A percentile compares a stretch with the other conserved stretches of the same genome.
phyloP scores from a whole-genome alignment of 1,140 invertebrate species.

The Potamilus streckersoni region DNA sequence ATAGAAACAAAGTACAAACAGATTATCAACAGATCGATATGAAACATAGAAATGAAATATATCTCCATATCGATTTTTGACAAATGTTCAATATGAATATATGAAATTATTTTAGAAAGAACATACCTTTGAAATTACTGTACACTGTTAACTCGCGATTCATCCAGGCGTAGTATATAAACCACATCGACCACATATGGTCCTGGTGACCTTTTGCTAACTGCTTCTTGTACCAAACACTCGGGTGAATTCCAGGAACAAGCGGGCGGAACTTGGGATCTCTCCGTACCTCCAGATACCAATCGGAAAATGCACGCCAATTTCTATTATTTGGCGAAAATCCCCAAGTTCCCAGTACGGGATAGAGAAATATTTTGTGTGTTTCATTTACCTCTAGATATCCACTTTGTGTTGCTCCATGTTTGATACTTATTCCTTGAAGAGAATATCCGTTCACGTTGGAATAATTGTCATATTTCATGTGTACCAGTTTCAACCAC shows the following conservation, averaged over 20 bases:
- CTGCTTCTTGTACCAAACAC: constrained; percentile 29
- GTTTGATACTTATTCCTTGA: constrained; percentile 34
- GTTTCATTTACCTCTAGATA: not conserved
- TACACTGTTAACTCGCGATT: constrained; percentile 27
- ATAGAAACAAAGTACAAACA: no score
- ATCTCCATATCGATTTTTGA: no score
- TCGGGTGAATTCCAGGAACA: constrained; percentile 35
- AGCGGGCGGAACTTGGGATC: constrained; percentile 26
- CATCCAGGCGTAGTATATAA: constrained; percentile 42
- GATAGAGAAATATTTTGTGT: constrained; percentile 27
- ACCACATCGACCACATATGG: constrained; percentile 53
- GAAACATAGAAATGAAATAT: no score
- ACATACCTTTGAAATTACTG: constrained; percentile 24
- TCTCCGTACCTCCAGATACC: constrained; percentile 27
- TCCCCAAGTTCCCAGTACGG: constrained; percentile 46
- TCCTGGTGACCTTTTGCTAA: constrained; percentile 12
- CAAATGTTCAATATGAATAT: no score
- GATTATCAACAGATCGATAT: no score
- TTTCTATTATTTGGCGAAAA: constrained; percentile 41
- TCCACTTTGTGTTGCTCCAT: not conserved
- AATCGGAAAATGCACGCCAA: constrained; percentile 44
- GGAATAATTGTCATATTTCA: not conserved
- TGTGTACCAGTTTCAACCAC: not conserved
- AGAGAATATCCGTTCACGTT: constrained; percentile 40
- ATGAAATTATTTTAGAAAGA: no score